These are phyloP conservation scores for Tetropium fuscum DNA, from an alignment of 2,888 invertebrate species.

Conservation along the genomic window DNA sequence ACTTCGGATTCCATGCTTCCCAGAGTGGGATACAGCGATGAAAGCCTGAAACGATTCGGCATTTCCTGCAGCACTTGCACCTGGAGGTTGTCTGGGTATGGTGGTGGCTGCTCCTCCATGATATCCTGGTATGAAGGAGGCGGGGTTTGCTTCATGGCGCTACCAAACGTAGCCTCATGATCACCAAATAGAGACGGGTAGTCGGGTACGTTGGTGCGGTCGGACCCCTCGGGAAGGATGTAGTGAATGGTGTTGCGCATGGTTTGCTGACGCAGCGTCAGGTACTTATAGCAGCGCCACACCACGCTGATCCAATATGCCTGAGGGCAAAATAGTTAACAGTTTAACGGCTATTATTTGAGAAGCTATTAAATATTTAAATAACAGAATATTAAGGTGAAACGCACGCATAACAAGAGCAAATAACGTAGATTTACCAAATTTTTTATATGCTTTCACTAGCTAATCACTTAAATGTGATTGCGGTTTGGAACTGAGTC, in stretches of 20 bases:
- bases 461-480: too few relatives aligned
- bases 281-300: conserved; percentile 89
- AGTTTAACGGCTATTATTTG: too few relatives aligned
- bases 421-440: too few relatives aligned
- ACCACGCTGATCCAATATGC: conserved; percentile 83
- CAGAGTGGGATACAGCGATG: background rate
- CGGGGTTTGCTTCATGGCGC: conserved; percentile 76
- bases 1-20: background rate
- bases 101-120: conserved; percentile 62
- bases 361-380: too few relatives aligned
- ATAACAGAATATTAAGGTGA: too few relatives aligned
- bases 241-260: conserved; percentile 75
- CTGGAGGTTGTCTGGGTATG: conserved; percentile 49
- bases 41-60: conserved; percentile 26
- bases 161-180: conserved; percentile 72
- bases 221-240: conserved; percentile 69
- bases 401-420: too few relatives aligned
- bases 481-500: too few relatives aligned
- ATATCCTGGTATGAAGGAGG: conserved; percentile 76
- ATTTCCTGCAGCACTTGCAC: conserved; percentile 32
- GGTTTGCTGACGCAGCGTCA: conserved; percentile 80
- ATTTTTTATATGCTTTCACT: too few relatives aligned
- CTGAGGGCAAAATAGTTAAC: conserved; percentile 67
- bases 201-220: conserved; percentile 69
- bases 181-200: conserved; percentile 77